A percentile compares a stretch with the other conserved stretches of the same genome.
phyloP scores from a whole-genome alignment of 2,888 invertebrate genomes.

The Molorchus minor region DNA sequence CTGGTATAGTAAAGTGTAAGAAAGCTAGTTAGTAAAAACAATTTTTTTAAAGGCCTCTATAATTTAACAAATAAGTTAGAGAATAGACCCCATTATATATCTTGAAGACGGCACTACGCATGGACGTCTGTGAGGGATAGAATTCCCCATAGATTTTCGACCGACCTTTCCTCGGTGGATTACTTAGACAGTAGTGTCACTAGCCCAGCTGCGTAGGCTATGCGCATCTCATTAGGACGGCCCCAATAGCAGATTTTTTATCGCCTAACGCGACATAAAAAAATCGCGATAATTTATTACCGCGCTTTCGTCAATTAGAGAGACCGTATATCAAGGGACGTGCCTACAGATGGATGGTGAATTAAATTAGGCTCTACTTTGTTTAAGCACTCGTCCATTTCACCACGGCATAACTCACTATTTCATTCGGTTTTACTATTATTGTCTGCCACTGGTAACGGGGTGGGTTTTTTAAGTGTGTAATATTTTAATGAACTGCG shows the following conservation, averaged over 20 bases:
- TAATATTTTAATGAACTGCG: too few species aligned
- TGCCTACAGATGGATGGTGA: conserved; percentile 24
- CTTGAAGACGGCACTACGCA: too few species aligned
- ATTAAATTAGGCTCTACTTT: conserved; percentile 39
- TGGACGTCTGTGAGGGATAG: too few species aligned
- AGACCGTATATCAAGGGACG: conserved; percentile 37
- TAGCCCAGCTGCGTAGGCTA: conserved; percentile 21
- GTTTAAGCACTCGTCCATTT: conserved; percentile 40
- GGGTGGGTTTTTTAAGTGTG: too few species aligned
- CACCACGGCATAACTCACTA: conserved; percentile 33
- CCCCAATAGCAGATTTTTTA: conserved; percentile 48
- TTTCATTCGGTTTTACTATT: conserved; percentile 21
- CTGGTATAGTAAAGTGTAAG: too few species aligned
- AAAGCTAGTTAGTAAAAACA: too few species aligned
- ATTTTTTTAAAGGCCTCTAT: too few species aligned
- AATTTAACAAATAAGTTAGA: too few species aligned
- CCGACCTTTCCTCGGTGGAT: conserved; percentile 2
- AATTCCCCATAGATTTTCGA: too few species aligned
- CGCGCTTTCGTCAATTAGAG: conserved; percentile 44
- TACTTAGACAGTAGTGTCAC: neutral
- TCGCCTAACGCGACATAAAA: conserved; percentile 51
- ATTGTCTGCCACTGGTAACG: too few species aligned
- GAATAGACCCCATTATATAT: too few species aligned
- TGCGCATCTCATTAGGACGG: conserved; percentile 43
- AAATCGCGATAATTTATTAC: conserved; percentile 51